Evolutionary conservation across 2,113 vertebrate species (phyloP).

Genomic region (Lophius piscatorius): DNA sequence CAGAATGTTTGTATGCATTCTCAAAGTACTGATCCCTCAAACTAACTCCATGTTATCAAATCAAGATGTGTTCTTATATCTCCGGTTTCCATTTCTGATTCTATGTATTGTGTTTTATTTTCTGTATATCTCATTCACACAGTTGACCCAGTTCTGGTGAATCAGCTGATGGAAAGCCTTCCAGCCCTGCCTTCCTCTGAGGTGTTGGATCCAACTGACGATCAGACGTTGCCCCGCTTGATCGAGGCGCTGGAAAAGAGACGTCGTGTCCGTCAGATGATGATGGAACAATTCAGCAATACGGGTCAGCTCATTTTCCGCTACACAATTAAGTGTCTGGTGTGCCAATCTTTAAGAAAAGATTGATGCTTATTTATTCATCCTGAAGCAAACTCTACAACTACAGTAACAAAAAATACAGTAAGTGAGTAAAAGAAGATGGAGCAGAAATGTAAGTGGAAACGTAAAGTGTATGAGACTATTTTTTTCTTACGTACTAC

Average conservation of each 20-base stretch:
- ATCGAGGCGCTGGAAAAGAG: conserved; percentile 89
- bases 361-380: background rate
- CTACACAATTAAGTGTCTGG: background rate
- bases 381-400: no score
- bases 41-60: no score
- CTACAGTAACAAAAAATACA: no score
- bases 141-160: conserved; percentile 60
- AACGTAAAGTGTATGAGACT: no score
- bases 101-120: background rate
- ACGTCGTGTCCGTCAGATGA: conserved; percentile 80
- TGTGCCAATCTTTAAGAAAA: background rate
- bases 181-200: conserved; percentile 87
- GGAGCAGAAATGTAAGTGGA: no score
- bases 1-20: no score
- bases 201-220: conserved; percentile 86
- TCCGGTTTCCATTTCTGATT: no score
- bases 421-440: no score
- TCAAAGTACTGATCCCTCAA: no score
- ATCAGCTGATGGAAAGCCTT: conserved; percentile 84
- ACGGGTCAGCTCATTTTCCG: conserved; percentile 69
- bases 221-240: conserved; percentile 86
- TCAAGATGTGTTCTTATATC: background rate
- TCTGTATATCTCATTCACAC: background rate
- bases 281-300: conserved; percentile 84
- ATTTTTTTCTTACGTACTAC: no score